Conservation (phyloP, 1,140 invertebrate species). For the Neocloeon triangulifer region DNA sequence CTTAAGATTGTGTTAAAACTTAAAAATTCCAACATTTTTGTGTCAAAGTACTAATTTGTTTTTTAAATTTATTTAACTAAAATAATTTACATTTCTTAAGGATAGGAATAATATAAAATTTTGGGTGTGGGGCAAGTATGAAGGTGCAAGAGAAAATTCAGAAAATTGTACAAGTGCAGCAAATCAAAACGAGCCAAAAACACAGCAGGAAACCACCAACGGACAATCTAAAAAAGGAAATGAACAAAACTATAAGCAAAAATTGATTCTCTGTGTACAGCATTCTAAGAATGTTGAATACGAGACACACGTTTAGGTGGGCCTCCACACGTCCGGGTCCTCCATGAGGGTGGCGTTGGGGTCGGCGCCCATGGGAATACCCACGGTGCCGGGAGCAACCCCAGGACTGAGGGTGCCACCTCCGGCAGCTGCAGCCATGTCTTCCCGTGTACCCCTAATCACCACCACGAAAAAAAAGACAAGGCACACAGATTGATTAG, state of each 20-base stretch:
- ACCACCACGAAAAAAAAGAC: background rate
- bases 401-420: slow-evolving; percentile 10
- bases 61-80: too few relatives aligned
- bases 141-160: too few relatives aligned
- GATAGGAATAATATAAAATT: too few relatives aligned
- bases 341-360: slow-evolving; percentile 65
- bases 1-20: too few relatives aligned
- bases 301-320: slow-evolving; percentile 69
- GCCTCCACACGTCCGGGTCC: slow-evolving; percentile 71
- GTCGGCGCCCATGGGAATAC: slow-evolving; percentile 36
- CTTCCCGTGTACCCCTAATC: slow-evolving; percentile 29
- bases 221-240: too few relatives aligned
- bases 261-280: slow-evolving; percentile 5
- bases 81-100: too few relatives aligned
- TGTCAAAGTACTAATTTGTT: too few relatives aligned
- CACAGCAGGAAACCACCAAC: too few relatives aligned
- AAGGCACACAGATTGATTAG: background rate
- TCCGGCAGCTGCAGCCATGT: slow-evolving; percentile 30
- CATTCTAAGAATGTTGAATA: background rate
- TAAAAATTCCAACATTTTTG: too few relatives aligned
- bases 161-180: too few relatives aligned
- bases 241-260: slow-evolving; percentile 2
- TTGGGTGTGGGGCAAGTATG: too few relatives aligned
- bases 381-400: slow-evolving; percentile 31
- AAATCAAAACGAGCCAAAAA: too few relatives aligned